phyloP scores from a whole-genome alignment of 2,888 invertebrate genomes.

The Tenthredo notha region DNA sequence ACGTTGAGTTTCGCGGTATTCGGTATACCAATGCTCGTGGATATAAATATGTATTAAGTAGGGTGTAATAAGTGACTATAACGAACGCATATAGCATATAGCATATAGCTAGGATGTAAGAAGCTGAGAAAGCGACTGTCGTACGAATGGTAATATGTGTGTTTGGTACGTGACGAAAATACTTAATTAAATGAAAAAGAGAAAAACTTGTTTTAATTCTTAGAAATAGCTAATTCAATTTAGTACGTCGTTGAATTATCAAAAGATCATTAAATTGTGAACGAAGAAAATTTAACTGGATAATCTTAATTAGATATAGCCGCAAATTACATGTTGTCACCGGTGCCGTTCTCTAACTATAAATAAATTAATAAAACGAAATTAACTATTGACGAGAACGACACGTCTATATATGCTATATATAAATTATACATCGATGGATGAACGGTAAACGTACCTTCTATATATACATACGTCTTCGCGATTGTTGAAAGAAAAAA shows the following conservation, averaged over 20 bases:
- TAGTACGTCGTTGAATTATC: slow-evolving; percentile 4
- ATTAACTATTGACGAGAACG: slow-evolving; percentile 11
- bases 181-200: background rate
- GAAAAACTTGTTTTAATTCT: background rate
- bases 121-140: slow-evolving; percentile 32
- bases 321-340: slow-evolving; percentile 18
- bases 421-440: background rate
- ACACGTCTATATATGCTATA: background rate
- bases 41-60: slow-evolving; percentile 43
- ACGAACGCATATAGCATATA: background rate
- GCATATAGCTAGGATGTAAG: background rate
- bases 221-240: slow-evolving; percentile 19
- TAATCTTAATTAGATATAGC: slow-evolving; percentile 30
- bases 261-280: background rate
- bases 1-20: slow-evolving; percentile 5
- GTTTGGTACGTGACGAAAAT: slow-evolving; percentile 16
- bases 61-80: slow-evolving; percentile 33
- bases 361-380: background rate
- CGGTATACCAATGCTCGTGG: background rate
- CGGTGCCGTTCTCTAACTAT: background rate
- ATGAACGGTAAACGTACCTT: background rate
- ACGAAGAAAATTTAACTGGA: background rate
- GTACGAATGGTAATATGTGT: slow-evolving; percentile 3
- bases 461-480: too few species aligned
- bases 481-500: background rate